Percentiles rank a stretch among this genome's conserved stretches.
phyloP scores from a whole-genome alignment of 2,888 invertebrate genomes.

The Galerucella pusilla region DNA sequence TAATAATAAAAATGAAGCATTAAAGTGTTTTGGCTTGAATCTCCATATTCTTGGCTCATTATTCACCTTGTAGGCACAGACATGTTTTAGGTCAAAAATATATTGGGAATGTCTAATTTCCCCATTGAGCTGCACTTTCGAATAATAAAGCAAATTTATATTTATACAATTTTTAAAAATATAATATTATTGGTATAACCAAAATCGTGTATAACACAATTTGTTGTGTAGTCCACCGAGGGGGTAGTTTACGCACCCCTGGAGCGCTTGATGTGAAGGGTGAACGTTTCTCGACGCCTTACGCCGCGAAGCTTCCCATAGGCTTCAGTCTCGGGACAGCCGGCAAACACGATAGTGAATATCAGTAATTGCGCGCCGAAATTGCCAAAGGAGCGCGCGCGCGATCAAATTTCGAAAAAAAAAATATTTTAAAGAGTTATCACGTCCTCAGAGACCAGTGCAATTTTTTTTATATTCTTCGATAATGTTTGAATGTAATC shows the following conservation, averaged over 20 bases:
- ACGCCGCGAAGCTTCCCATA: conserved; percentile 45
- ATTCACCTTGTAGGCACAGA: no score
- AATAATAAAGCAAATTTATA: neutral
- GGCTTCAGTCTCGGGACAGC: conserved; percentile 54
- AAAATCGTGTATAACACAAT: conserved; percentile 33
- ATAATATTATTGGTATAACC: neutral
- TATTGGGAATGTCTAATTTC: no score
- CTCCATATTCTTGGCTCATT: no score
- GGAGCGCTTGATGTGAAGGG: conserved; percentile 55
- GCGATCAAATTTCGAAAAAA: conserved; percentile 29
- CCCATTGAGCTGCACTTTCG: no score
- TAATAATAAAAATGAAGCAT: no score
- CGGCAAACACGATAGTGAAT: conserved; percentile 52
- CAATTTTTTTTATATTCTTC: conserved; percentile 40
- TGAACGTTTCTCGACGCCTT: conserved; percentile 57
- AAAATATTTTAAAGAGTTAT: neutral
- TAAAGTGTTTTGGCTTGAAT: no score
- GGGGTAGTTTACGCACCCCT: conserved; percentile 54
- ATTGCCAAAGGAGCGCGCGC: conserved; percentile 20
- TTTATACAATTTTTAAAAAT: neutral
- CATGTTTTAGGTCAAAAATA: no score
- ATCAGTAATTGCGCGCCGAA: conserved; percentile 25
- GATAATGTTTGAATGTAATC: conserved; percentile 42
- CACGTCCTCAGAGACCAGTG: conserved; percentile 30
- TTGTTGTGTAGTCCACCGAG: conserved; percentile 37